A percentile compares a stretch with the other conserved stretches of the same genome.
phyloP scores from a whole-genome alignment of 2,113 vertebrate species.

The Crotalus helleri region DNA sequence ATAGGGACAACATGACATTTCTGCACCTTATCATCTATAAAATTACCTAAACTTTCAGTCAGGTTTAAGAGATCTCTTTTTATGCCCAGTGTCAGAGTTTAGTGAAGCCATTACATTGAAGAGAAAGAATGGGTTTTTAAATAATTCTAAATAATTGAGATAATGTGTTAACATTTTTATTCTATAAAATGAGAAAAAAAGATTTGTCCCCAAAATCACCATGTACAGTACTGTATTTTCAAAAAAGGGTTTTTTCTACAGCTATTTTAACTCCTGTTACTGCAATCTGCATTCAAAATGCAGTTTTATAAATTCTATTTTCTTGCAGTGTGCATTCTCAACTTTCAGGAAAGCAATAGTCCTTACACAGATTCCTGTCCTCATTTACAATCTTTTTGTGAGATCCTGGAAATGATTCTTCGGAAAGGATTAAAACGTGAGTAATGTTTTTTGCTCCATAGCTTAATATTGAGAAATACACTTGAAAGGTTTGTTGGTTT shows the following conservation, averaged over 20 bases:
- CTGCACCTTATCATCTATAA: not conserved
- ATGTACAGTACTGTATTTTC: not conserved
- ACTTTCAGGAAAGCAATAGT: slow-evolving; percentile 61
- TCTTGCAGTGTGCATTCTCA: slow-evolving; percentile 71
- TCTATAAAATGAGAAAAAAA: not conserved
- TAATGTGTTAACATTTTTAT: no score
- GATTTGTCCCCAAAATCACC: not conserved
- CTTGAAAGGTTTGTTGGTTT: not conserved
- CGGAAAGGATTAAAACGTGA: slow-evolving; percentile 82
- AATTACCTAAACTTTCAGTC: not conserved
- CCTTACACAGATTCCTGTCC: slow-evolving; percentile 71
- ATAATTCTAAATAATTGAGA: not conserved
- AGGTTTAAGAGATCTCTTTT: not conserved
- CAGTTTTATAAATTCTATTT: not conserved
- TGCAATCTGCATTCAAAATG: not conserved
- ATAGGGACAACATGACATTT: not conserved
- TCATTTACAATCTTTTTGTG: slow-evolving; percentile 76
- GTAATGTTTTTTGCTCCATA: slow-evolving; percentile 37
- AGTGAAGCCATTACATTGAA: not conserved
- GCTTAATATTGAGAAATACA: not conserved
- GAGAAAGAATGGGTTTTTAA: not conserved
- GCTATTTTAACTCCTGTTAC: not conserved
- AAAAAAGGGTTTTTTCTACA: not conserved
- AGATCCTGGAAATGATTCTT: slow-evolving; percentile 80
- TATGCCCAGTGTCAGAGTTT: not conserved